Evolutionary conservation across 2,888 invertebrate genomes (phyloP).

Genomic region (Xanthorhoe designata): DNA sequence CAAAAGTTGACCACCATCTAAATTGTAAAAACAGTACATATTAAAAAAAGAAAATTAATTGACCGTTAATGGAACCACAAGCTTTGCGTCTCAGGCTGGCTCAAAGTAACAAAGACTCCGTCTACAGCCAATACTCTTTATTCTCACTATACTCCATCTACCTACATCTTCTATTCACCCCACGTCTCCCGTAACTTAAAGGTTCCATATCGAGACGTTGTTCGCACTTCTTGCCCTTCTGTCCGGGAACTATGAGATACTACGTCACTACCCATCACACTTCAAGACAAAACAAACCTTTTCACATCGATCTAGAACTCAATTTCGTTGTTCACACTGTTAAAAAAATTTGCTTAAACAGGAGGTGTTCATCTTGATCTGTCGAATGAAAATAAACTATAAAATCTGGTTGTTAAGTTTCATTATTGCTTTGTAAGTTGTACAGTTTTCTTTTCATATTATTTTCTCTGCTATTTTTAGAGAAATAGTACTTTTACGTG

Average conservation of each 20-base stretch:
- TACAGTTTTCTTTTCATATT: not conserved
- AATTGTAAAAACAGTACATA: no score
- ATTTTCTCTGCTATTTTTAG: not conserved
- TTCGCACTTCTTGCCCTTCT: constrained; percentile 46
- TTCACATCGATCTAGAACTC: no score
- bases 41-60: no score
- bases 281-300: not conserved
- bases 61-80: no score
- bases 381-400: not conserved
- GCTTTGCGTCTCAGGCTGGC: no score
- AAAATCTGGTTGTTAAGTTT: not conserved
- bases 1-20: no score
- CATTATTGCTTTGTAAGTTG: not conserved
- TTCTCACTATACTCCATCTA: constrained; percentile 16
- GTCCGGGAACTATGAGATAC: constrained; percentile 23
- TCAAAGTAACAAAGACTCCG: no score
- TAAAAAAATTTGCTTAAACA: not conserved
- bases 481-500: not conserved
- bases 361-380: not conserved
- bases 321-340: not conserved
- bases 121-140: constrained; percentile 28
- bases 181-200: constrained; percentile 44
- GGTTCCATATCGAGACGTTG: constrained; percentile 43
- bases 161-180: constrained; percentile 35
- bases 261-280: not conserved